Conservation (phyloP, 2,113 vertebrate species). For the Oryzias javanicus region DNA sequence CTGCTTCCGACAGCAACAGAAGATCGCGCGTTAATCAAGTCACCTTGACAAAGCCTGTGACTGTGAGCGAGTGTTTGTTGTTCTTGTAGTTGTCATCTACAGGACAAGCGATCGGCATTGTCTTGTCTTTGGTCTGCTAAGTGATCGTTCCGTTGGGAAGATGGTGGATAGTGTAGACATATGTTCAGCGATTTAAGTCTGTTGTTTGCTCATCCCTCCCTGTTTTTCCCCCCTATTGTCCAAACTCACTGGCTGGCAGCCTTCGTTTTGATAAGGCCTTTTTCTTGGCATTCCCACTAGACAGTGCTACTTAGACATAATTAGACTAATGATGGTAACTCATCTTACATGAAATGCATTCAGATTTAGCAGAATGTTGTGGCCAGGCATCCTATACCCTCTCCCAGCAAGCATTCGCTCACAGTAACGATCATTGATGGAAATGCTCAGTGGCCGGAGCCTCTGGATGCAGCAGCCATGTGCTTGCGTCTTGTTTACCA, state of each 20-base stretch:
- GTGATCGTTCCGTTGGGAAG: constrained; percentile 45
- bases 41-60: constrained; percentile 50
- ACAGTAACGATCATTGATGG: constrained; percentile 45
- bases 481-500: constrained; percentile 49
- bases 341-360: constrained; percentile 49
- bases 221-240: constrained; percentile 17
- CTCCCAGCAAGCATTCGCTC: constrained; percentile 33
- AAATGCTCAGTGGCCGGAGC: constrained; percentile 50
- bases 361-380: constrained; percentile 41
- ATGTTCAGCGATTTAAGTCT: constrained; percentile 54
- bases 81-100: constrained; percentile 17
- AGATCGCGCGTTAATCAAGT: constrained; percentile 56
- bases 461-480: constrained; percentile 35
- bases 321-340: constrained; percentile 61
- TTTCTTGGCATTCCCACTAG: constrained; percentile 48
- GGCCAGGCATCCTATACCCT: constrained; percentile 7
- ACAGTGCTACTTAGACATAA: constrained; percentile 52
- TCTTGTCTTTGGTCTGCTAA: constrained; percentile 38
- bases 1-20: constrained; percentile 34
- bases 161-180: constrained; percentile 53
- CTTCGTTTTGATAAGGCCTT: constrained; percentile 56
- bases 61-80: constrained; percentile 25
- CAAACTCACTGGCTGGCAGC: constrained; percentile 57
- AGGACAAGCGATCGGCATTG: constrained; percentile 47
- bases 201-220: constrained; percentile 55